Evolutionary conservation across 2,113 vertebrate genomes (phyloP).

Genomic region (Suncus etruscus): DNA sequence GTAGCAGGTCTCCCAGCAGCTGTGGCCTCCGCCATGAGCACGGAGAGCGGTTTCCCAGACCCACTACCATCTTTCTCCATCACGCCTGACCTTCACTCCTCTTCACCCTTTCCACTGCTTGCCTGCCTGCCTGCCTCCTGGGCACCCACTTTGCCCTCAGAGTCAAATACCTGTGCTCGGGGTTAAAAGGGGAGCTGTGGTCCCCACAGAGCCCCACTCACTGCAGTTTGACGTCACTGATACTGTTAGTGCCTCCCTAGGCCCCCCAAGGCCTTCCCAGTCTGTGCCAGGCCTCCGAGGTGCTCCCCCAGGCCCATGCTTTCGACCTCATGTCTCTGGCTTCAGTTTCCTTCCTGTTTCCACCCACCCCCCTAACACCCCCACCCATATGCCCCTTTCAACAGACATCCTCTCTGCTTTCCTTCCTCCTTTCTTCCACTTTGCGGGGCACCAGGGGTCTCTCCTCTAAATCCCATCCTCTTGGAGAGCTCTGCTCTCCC

Average conservation of each 20-base stretch:
- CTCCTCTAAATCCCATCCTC: neutral
- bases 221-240: slow-evolving; percentile 5
- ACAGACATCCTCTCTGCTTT: slow-evolving; percentile 84
- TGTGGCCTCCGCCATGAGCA: neutral
- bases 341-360: slow-evolving; percentile 85
- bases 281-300: slow-evolving; percentile 65
- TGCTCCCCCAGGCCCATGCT: slow-evolving; percentile 78
- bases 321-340: slow-evolving; percentile 82
- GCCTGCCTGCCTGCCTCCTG: neutral
- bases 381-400: slow-evolving; percentile 82
- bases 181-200: neutral
- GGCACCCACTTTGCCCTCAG: neutral
- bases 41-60: neutral
- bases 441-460: slow-evolving; percentile 76
- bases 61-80: neutral
- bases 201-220: neutral
- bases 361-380: slow-evolving; percentile 73
- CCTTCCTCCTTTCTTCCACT: slow-evolving; percentile 79
- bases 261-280: slow-evolving; percentile 70
- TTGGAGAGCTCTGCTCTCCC: slow-evolving; percentile 12
- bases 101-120: neutral
- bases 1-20: neutral
- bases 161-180: too few species aligned
- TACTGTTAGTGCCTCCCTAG: slow-evolving; percentile 33
- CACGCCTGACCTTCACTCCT: neutral